These are phyloP conservation scores for Cephus rjabovi DNA, from an alignment of 2,888 invertebrate species.

Conservation along the genomic window DNA sequence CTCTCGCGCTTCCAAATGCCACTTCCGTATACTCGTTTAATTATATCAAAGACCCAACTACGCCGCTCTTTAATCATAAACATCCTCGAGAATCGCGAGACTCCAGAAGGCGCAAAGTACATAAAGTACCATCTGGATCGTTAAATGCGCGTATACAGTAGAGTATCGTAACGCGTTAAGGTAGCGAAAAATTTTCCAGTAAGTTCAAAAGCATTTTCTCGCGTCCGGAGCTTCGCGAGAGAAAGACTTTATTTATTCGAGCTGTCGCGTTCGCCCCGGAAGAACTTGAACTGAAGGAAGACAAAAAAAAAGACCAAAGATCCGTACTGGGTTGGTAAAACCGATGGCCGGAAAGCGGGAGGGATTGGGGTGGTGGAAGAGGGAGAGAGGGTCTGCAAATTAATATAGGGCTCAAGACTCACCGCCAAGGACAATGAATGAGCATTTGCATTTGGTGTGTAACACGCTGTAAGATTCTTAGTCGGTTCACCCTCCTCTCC, in stretches of 20 bases:
- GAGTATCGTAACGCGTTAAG: not conserved
- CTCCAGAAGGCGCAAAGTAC: not conserved
- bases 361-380: not conserved
- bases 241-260: not conserved
- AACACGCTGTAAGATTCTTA: slow-evolving; percentile 30
- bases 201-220: not conserved
- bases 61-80: not conserved
- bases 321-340: not conserved
- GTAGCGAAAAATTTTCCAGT: not conserved
- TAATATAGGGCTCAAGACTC: slow-evolving; percentile 34
- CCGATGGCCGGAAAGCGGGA: not conserved
- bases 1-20: not conserved
- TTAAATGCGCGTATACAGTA: not conserved
- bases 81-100: not conserved
- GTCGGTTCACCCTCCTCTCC: slow-evolving; percentile 6
- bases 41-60: not conserved
- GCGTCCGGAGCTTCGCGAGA: not conserved
- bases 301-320: not conserved
- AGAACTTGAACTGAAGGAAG: not conserved
- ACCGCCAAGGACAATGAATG: slow-evolving; percentile 23
- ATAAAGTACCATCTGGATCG: not conserved
- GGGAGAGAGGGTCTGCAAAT: slow-evolving; percentile 24
- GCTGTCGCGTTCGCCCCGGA: not conserved
- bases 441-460: slow-evolving; percentile 27
- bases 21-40: not conserved